Percentiles rank a stretch among this genome's conserved stretches.
phyloP scores from a whole-genome alignment of 2,797 vertebrate species.

The Acestrorhynchus altus region DNA sequence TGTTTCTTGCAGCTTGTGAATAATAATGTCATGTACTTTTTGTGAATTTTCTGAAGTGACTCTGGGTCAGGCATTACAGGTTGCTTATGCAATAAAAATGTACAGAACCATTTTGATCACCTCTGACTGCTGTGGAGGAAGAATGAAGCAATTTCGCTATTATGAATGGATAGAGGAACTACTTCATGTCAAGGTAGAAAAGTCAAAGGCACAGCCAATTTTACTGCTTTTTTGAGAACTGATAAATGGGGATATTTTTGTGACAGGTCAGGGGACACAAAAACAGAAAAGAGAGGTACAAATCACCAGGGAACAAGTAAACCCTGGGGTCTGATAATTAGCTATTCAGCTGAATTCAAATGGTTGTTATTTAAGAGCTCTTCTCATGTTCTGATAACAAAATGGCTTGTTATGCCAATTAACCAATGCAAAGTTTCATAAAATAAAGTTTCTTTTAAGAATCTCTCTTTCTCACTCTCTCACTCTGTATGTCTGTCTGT shows the following conservation, averaged over 20 bases:
- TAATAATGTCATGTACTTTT: neutral
- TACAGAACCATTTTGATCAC: neutral
- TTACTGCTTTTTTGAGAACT: neutral
- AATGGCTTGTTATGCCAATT: slow-evolving; percentile 43
- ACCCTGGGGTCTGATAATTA: slow-evolving; percentile 38
- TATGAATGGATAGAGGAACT: neutral
- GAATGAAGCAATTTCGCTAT: neutral
- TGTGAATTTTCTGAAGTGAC: neutral
- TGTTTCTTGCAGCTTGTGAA: neutral
- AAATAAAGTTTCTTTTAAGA: neutral
- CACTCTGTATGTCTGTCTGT: neutral
- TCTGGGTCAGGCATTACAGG: neutral
- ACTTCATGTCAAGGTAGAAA: neutral
- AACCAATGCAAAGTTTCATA: slow-evolving; percentile 21
- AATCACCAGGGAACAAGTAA: neutral
- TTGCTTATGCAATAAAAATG: neutral
- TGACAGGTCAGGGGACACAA: slow-evolving; percentile 1
- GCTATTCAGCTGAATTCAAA: slow-evolving; percentile 36
- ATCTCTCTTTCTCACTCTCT: slow-evolving; percentile 27
- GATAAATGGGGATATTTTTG: neutral
- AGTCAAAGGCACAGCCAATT: neutral
- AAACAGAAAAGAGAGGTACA: slow-evolving; percentile 10
- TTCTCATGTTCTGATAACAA: slow-evolving; percentile 44
- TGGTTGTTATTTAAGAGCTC: slow-evolving; percentile 17
- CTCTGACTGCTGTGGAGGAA: neutral